Conservation (phyloP, 2,888 invertebrate species). For the Microplitis deprimator region DNA sequence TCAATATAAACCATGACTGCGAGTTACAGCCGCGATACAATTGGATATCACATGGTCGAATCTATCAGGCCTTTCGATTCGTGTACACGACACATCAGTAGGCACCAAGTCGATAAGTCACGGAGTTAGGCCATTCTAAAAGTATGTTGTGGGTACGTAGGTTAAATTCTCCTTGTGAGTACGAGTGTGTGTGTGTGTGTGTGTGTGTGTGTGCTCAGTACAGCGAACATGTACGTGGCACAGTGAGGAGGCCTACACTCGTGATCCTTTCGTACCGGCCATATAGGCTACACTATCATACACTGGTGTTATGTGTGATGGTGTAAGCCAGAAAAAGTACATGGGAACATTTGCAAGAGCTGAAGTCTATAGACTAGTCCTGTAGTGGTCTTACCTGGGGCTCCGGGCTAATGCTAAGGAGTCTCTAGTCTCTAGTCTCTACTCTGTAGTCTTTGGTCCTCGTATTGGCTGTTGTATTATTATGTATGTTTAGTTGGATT, state of each 20-base stretch:
- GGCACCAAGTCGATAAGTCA: conserved; percentile 65
- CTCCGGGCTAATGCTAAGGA: not conserved
- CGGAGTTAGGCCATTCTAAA: conserved; percentile 55
- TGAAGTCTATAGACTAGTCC: conserved; percentile 45
- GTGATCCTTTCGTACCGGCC: conserved; percentile 59
- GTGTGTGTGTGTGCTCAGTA: not conserved
- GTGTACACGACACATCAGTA: conserved; percentile 58
- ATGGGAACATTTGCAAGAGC: conserved; percentile 62
- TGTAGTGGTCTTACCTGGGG: conserved; percentile 10
- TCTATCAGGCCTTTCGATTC: conserved; percentile 45
- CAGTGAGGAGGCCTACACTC: conserved; percentile 43
- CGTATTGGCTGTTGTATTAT: not conserved
- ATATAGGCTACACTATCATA: conserved; percentile 62
- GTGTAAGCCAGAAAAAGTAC: conserved; percentile 50
- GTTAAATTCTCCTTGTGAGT: conserved; percentile 26
- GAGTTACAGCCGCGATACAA: conserved; percentile 41
- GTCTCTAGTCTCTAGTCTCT: not conserved
- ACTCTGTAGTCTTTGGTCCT: not conserved
- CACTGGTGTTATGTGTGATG: conserved; percentile 31
- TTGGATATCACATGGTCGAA: conserved; percentile 47
- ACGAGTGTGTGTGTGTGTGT: not conserved
- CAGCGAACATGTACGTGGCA: conserved; percentile 35
- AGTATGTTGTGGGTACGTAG: conserved; percentile 35
- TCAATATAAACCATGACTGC: too few species aligned
- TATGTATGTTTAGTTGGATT: not conserved